These are phyloP conservation scores for Coracias cyanogaster DNA, from an alignment of 2,797 vertebrate genomes.

Conservation along the genomic window DNA sequence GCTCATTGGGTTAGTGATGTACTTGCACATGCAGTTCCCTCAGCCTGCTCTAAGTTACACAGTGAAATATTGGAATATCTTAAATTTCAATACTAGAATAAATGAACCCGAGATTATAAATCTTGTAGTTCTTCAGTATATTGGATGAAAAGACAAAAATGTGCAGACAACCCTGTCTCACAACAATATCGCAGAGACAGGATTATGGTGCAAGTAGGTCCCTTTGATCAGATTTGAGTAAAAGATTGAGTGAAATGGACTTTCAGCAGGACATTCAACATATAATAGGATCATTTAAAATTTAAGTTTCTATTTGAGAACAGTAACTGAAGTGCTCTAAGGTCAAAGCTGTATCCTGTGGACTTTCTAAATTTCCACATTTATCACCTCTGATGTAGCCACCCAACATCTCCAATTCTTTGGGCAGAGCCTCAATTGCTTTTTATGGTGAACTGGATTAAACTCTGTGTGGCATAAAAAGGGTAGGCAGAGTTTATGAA, in stretches of 20 bases:
- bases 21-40: background rate
- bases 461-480: background rate
- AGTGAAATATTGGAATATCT: background rate
- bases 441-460: background rate
- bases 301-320: background rate
- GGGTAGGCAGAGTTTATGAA: background rate
- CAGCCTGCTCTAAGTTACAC: background rate
- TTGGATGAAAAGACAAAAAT: background rate
- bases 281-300: background rate
- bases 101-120: background rate
- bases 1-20: background rate
- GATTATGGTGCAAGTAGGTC: background rate
- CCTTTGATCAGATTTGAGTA: background rate
- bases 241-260: background rate
- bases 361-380: background rate
- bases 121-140: background rate
- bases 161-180: background rate
- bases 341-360: background rate
- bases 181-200: background rate
- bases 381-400: background rate
- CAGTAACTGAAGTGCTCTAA: background rate
- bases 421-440: background rate
- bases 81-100: background rate
- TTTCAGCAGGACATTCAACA: background rate
- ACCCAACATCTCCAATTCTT: background rate